These are phyloP conservation scores for Scytalopus superciliaris DNA, from an alignment of 2,113 vertebrate species.

Conservation along the genomic window DNA sequence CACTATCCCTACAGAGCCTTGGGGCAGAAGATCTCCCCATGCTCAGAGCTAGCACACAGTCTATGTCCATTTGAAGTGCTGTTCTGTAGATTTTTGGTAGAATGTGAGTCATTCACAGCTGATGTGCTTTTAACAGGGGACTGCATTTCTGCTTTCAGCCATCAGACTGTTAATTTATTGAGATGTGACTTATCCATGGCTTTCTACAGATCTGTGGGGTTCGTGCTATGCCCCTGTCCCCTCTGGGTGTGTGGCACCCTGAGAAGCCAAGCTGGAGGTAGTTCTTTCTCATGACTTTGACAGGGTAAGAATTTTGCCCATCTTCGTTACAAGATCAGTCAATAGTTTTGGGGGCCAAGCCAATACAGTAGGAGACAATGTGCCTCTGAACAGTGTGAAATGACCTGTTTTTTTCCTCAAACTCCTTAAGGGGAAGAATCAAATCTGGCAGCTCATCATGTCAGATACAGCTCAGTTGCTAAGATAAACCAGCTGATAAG, in stretches of 20 bases:
- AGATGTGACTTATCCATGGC: neutral
- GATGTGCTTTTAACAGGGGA: neutral
- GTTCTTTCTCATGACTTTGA: neutral
- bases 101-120: neutral
- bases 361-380: neutral
- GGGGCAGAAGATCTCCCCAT: neutral
- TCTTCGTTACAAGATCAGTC: neutral
- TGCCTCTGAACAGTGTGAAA: slow-evolving; percentile 6
- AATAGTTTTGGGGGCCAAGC: neutral
- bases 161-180: neutral
- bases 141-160: neutral
- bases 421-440: neutral
- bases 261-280: neutral
- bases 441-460: slow-evolving; percentile 5
- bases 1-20: neutral
- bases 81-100: neutral
- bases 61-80: neutral
- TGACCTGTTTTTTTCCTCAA: neutral
- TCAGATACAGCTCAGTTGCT: slow-evolving; percentile 6
- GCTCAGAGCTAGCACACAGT: neutral
- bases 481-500: slow-evolving; percentile 38
- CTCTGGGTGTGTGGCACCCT: neutral
- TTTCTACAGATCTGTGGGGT: neutral
- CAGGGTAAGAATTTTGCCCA: neutral
- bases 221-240: neutral